Base-by-base conservation (phyloP, 1,140 invertebrate species). In the Parasteatoda tepidariorum region DNA sequence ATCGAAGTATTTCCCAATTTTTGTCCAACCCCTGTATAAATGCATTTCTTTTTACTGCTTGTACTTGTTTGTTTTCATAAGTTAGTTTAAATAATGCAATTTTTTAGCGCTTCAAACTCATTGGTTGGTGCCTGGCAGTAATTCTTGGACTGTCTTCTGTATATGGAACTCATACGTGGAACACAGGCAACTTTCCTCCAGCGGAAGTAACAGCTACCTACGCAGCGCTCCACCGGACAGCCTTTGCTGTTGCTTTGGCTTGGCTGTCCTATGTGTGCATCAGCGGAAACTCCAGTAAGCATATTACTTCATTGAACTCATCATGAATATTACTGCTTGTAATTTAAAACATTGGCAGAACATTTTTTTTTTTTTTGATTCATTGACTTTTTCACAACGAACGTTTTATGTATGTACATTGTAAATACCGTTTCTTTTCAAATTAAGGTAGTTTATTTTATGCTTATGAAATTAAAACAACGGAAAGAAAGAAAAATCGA, bases 201-300 rank as follows among this genome's bases (percentile, higher is more conserved):
- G 13, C 54, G 3, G 61, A 66, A 61, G 34, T 75, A 3, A 68
- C 93, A 0, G 94, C 95, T 7, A 62, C 89, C 3, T 90, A 90
- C 84, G 87, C 87, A 24, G 85, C 87, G 9, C 66, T 89, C 1
- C 87, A 88, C 57, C 85, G 88, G 74, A 87, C 88, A 0, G 33
- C 87, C 7, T 91, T 90, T 88, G 87, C 87, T 2, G 33, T 87
- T 11, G 88, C 86, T 28, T 84, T 91, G 9, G 88, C 88, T 6
- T 91, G 90, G 90, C 87, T 91, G 28, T 88, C 90, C 48, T 90
- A 88, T 85, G 88, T 89, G 2, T 90, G 90, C 73, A 85, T 88
- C 62, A 87, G 88, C 64, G 86, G 86, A 7, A 34, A 83, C 48
- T 82, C 41, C 3, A 34, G 74, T 78, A 70, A 67, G 24, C 41